A percentile compares a stretch with the other conserved stretches of the same genome.
These are phyloP conservation scores for Sisyra nigra DNA, from an alignment of 2,888 invertebrate genomes.

Conservation along the genomic window DNA sequence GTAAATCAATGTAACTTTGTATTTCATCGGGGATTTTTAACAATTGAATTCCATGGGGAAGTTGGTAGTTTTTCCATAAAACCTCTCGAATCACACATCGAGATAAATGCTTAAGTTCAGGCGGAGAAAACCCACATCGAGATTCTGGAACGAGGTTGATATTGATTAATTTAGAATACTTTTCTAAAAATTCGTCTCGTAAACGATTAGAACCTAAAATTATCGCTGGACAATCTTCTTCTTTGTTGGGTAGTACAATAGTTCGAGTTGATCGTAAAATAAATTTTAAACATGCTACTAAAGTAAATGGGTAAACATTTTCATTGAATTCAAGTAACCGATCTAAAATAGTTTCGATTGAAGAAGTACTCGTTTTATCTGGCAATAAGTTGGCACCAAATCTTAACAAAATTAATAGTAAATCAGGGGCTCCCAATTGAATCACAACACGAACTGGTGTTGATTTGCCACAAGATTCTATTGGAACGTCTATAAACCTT, in stretches of 20 bases:
- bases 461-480: slow-evolving; percentile 63
- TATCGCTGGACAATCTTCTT: neutral
- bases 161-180: slow-evolving; percentile 33
- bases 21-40: slow-evolving; percentile 49
- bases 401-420: slow-evolving; percentile 53
- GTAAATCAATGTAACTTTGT: slow-evolving; percentile 55
- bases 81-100: slow-evolving; percentile 50
- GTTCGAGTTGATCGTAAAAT: slow-evolving; percentile 45
- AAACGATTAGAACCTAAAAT: neutral
- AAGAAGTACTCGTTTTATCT: slow-evolving; percentile 33
- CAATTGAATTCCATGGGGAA: slow-evolving; percentile 57
- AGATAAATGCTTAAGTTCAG: slow-evolving; percentile 61
- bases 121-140: slow-evolving; percentile 42
- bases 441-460: slow-evolving; percentile 57
- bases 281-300: slow-evolving; percentile 51
- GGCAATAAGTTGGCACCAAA: slow-evolving; percentile 47
- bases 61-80: slow-evolving; percentile 49
- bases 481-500: slow-evolving; percentile 62
- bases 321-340: slow-evolving; percentile 38
- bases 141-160: slow-evolving; percentile 41
- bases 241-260: slow-evolving; percentile 31
- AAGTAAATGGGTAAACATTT: slow-evolving; percentile 48
- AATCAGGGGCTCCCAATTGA: slow-evolving; percentile 58
- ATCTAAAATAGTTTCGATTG: slow-evolving; percentile 46
- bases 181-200: slow-evolving; percentile 9